phyloP scores from a whole-genome alignment of 2,888 invertebrate genomes.

The Drosophila putrida region DNA sequence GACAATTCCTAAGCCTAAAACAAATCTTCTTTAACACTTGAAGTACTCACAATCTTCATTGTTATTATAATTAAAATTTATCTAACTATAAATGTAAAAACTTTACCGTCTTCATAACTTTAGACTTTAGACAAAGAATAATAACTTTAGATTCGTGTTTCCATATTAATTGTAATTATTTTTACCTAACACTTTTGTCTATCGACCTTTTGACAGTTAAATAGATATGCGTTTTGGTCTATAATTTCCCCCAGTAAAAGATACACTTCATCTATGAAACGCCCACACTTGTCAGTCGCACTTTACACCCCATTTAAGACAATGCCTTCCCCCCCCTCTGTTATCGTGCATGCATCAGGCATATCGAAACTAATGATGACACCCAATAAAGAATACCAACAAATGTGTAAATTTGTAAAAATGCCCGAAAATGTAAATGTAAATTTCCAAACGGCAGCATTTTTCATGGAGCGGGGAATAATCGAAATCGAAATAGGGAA shows the following conservation, averaged over 20 bases:
- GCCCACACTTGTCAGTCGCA: conserved; percentile 68
- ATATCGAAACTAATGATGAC: conserved; percentile 79
- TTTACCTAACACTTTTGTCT: neutral
- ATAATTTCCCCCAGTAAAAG: conserved; percentile 4
- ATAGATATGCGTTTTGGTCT: neutral
- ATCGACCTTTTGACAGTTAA: neutral
- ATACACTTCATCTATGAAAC: conserved; percentile 59
- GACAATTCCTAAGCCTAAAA: too few relatives aligned
- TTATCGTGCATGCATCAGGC: conserved; percentile 27
- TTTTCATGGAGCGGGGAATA: conserved; percentile 17
- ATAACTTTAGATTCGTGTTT: neutral
- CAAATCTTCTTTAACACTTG: neutral
- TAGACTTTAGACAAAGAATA: too few relatives aligned
- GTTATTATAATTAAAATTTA: too few relatives aligned
- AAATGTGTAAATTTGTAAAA: conserved; percentile 80
- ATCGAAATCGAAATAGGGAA: conserved; percentile 32
- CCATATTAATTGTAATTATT: neutral
- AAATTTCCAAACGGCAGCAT: conserved; percentile 52
- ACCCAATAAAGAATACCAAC: conserved; percentile 75
- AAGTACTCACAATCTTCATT: neutral
- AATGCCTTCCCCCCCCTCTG: neutral
- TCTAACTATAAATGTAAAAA: too few relatives aligned
- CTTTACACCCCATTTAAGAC: conserved; percentile 46
- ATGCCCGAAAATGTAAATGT: conserved; percentile 68
- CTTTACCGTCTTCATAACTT: too few relatives aligned